These are phyloP conservation scores for Thymelicus lineola DNA, from an alignment of 2,888 invertebrate species.

Conservation along the genomic window DNA sequence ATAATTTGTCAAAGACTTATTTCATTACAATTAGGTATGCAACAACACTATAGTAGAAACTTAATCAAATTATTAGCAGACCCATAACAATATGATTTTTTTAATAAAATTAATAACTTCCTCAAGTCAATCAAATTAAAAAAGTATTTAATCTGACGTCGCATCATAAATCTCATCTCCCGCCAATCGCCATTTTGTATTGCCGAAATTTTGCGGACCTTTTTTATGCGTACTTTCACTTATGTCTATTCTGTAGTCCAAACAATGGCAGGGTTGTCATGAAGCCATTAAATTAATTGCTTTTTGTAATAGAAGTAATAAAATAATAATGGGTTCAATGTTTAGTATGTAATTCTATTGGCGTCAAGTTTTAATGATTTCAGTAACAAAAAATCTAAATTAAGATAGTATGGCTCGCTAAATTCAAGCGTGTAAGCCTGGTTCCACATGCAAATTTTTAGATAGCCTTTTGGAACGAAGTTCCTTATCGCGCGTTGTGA, in stretches of 20 bases:
- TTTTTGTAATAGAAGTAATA: neutral
- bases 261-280: slow-evolving; percentile 31
- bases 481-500: too few species aligned
- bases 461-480: too few species aligned
- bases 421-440: too few species aligned
- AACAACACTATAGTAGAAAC: neutral
- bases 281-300: neutral
- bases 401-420: too few species aligned
- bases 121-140: slow-evolving; percentile 11
- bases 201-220: slow-evolving; percentile 38
- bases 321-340: too few species aligned
- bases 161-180: slow-evolving; percentile 27
- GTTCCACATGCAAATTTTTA: too few species aligned
- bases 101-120: slow-evolving; percentile 4
- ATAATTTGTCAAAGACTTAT: too few species aligned
- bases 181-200: slow-evolving; percentile 41
- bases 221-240: slow-evolving; percentile 38
- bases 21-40: neutral
- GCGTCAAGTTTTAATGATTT: neutral
- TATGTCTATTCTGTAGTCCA: neutral
- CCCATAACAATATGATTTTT: neutral
- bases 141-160: slow-evolving; percentile 15
- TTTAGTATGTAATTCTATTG: neutral
- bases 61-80: neutral
- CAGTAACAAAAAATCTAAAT: too few species aligned